phyloP scores from a whole-genome alignment of 2,797 vertebrate genomes.

The Intellagama lesueurii region DNA sequence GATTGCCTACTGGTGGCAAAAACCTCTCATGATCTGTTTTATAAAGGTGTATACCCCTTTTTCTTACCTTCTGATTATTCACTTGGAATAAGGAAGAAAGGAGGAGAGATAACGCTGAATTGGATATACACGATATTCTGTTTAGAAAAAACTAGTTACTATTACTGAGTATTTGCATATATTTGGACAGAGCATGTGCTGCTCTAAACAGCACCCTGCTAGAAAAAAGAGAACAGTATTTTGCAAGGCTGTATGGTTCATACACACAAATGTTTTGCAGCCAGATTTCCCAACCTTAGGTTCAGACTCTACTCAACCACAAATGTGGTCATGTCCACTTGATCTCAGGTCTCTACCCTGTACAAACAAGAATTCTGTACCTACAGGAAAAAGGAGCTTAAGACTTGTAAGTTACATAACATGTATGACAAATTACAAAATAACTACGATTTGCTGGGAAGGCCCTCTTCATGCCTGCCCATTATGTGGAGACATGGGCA shows the following conservation, averaged over 20 bases:
- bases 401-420: no score
- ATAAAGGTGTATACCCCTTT: background rate
- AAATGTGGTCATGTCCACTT: background rate
- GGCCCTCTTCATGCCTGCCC: no score
- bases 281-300: background rate
- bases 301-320: background rate
- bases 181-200: background rate
- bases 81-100: background rate
- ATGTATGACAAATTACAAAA: no score
- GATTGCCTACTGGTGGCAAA: background rate
- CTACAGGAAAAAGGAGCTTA: background rate
- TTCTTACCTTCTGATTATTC: background rate
- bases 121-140: background rate
- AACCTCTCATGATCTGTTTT: background rate
- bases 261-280: background rate
- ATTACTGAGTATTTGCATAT: no score
- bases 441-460: no score
- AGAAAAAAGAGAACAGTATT: background rate
- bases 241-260: background rate
- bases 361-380: background rate
- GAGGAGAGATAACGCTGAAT: background rate
- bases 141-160: background rate
- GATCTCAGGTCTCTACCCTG: background rate
- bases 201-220: background rate
- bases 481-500: no score